phyloP scores from a whole-genome alignment of 2,113 vertebrate genomes.

The Rallus limicola region DNA sequence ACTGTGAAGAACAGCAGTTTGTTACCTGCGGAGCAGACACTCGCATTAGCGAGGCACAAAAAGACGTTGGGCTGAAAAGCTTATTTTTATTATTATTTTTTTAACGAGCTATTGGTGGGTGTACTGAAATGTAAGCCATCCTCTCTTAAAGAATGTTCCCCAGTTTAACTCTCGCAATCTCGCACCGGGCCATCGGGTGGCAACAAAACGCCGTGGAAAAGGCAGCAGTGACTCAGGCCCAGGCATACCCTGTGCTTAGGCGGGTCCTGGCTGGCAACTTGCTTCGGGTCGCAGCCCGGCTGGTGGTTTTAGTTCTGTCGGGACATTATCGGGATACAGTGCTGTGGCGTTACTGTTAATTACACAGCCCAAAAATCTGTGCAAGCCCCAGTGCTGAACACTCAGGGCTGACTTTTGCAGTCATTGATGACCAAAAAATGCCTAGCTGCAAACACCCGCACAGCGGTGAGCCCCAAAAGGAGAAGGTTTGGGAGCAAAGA shows the following conservation, averaged over 20 bases:
- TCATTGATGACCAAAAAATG: neutral
- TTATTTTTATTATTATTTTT: neutral
- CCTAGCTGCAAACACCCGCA: neutral
- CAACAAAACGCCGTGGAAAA: neutral
- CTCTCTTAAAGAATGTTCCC: no score
- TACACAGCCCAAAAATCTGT: no score
- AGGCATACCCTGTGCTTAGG: fast-evolving
- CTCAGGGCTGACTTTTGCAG: neutral
- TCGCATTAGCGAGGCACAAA: neutral
- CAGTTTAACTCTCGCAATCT: neutral
- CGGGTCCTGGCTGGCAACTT: neutral
- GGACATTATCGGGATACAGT: no score
- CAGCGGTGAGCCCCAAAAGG: neutral
- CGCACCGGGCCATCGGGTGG: neutral
- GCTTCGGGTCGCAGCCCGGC: no score
- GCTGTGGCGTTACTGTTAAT: no score
- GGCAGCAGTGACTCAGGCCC: neutral
- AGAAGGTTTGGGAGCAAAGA: neutral
- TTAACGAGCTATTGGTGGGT: neutral
- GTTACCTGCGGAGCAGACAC: neutral
- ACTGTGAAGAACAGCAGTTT: neutral
- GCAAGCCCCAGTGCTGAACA: no score
- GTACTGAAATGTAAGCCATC: neutral
- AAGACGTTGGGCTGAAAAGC: neutral
- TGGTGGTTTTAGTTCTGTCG: no score